Base-by-base conservation (phyloP, 2,113 vertebrate genomes). In the Sylvietta virens region DNA sequence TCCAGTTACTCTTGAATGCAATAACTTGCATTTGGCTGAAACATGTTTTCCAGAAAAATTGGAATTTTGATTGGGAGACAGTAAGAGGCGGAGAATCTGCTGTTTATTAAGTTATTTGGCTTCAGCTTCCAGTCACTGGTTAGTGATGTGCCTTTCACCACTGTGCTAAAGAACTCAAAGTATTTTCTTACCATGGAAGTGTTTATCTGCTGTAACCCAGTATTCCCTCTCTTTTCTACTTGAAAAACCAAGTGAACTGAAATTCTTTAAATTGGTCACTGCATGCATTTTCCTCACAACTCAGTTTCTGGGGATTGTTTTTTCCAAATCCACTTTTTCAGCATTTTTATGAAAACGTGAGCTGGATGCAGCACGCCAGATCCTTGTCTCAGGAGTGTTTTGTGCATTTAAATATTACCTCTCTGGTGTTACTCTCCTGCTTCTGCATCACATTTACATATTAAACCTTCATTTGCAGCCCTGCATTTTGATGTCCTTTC, bases 71-170 rank as follows among this genome's bases (percentile, higher is more conserved):
- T 87, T 0, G 0, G 69, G 88, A 79, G 82, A 60, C 30, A 54
- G 67, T 50, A 45, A 92, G 71, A 91, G 56, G 60, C 88, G 40
- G 88, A 66, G 80, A 45, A 57, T 64, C 88, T 90, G 45, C 84
- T 94, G 60, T 77, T 92, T 91, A 77, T 95, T 86, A 64, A 95
- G 80, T 92, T 89, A 76, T 45, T 81, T 91, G 95, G 57, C 92
- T 83, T 74, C 57, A 74, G 65, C 48, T 91, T 84, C 56, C 39
- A 67, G 77, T 60, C 65, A 10, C 44, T 92, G 51, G 56, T 93
- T 94, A 58, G 26, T 77, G 90, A n/a, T 80, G 77, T 91, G 90
- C 44, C n/a, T 72, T 93, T 81, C 78, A 71, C 48, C 65, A 37
- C 61, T 69, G 1, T n/a, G 51, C 50, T 95, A 5, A 86, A 70